Evolutionary conservation across 2,113 vertebrate species (phyloP).

Genomic region (Arothron firmamentum): DNA sequence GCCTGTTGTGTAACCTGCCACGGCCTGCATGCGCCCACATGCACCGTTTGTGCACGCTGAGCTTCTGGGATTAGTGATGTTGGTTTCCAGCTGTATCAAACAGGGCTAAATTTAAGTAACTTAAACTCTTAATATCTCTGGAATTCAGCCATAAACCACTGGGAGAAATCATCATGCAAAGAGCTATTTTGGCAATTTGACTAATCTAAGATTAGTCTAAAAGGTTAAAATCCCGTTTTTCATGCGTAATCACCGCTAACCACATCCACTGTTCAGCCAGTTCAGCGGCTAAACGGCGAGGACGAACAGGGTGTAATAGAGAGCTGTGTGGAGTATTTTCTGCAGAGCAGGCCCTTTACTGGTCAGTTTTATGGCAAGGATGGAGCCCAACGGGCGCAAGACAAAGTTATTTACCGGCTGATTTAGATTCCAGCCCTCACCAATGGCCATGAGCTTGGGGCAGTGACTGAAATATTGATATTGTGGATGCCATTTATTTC

Average conservation of each 20-base stretch:
- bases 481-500: too few species aligned
- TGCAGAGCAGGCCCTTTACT: background rate
- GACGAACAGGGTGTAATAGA: background rate
- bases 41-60: constrained; percentile 21
- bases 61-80: constrained; percentile 45
- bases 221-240: constrained; percentile 40
- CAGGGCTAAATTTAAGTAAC: constrained; percentile 36
- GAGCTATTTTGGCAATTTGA: constrained; percentile 48
- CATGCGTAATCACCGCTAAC: constrained; percentile 21
- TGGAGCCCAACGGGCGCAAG: too few species aligned
- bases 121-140: constrained; percentile 32
- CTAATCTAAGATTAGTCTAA: constrained; percentile 47
- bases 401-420: too few species aligned
- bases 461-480: too few species aligned
- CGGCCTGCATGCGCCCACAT: constrained; percentile 2
- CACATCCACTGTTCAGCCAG: constrained; percentile 6
- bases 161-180: constrained; percentile 35
- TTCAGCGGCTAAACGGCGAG: background rate
- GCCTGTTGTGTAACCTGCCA: constrained; percentile 44
- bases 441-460: too few species aligned
- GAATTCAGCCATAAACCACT: constrained; percentile 20
- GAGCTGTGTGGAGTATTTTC: too few species aligned
- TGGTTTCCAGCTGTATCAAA: constrained; percentile 37
- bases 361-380: too few species aligned
- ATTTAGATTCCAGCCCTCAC: too few species aligned